Evolutionary conservation across 2,113 vertebrate species (phyloP).

Genomic region (Cynoglossus semilaevis): DNA sequence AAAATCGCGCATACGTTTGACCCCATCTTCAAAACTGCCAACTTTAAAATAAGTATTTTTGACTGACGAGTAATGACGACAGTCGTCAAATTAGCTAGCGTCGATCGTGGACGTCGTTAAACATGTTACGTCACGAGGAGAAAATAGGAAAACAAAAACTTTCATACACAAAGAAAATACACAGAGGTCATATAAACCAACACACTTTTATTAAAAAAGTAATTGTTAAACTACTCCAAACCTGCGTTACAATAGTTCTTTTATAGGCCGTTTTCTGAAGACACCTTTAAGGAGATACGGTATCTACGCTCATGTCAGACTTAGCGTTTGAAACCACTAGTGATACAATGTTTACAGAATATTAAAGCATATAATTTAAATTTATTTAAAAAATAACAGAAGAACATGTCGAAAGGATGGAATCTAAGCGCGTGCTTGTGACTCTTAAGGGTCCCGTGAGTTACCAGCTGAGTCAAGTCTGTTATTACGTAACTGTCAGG

Average conservation of each 20-base stretch:
- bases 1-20: fast-evolving
- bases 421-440: constrained; percentile 9
- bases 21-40: background rate
- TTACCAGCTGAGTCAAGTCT: constrained; percentile 8
- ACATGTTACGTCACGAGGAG: constrained; percentile 33
- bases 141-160: background rate
- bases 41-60: background rate
- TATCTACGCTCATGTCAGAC: too few species aligned
- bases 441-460: constrained; percentile 16
- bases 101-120: constrained; percentile 8
- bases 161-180: too few species aligned
- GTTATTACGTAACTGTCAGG: constrained; percentile 31
- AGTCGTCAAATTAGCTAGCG: background rate
- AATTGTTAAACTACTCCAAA: too few species aligned
- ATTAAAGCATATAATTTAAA: too few species aligned
- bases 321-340: too few species aligned
- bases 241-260: too few species aligned
- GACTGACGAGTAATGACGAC: background rate
- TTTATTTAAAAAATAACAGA: background rate
- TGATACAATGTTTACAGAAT: too few species aligned
- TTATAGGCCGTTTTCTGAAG: too few species aligned
- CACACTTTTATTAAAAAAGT: too few species aligned
- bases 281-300: too few species aligned
- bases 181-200: too few species aligned
- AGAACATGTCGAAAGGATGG: background rate